Percentiles rank a stretch among this genome's conserved stretches.
phyloP scores from a whole-genome alignment of 1,140 invertebrate species.

The Zaprionus ghesquierei region DNA sequence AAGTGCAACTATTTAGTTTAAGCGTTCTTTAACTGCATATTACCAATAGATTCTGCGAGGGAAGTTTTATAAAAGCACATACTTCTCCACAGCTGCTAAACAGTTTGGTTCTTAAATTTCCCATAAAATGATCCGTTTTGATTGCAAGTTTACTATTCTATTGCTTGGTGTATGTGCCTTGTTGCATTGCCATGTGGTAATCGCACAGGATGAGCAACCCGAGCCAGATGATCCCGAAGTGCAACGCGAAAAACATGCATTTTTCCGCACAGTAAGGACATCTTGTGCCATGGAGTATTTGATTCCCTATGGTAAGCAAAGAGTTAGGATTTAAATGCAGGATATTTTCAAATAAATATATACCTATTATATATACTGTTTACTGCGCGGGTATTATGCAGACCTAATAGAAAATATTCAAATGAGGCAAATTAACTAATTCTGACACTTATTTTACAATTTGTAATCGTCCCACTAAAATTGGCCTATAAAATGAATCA shows the following conservation, averaged over 20 bases:
- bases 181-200: not conserved
- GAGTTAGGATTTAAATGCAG: not conserved
- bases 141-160: not conserved
- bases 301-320: slow-evolving; percentile 54
- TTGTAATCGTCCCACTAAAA: too few species aligned
- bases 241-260: slow-evolving; percentile 39
- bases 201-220: slow-evolving; percentile 33
- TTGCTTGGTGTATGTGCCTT: not conserved
- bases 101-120: not conserved
- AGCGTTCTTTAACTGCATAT: slow-evolving; percentile 34
- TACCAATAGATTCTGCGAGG: not conserved
- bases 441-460: too few species aligned
- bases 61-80: slow-evolving; percentile 33
- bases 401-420: not conserved
- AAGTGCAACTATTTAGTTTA: slow-evolving; percentile 77
- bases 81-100: not conserved
- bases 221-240: slow-evolving; percentile 48
- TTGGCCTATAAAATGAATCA: not conserved
- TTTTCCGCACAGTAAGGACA: slow-evolving; percentile 35
- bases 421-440: not conserved
- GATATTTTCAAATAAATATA: not conserved
- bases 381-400: not conserved
- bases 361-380: not conserved
- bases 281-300: slow-evolving; percentile 54
- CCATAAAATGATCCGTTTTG: slow-evolving; percentile 29